Percentiles rank a stretch among this genome's conserved stretches.
These are phyloP conservation scores for Papilio machaon DNA, from an alignment of 1,140 invertebrate species.

Conservation along the genomic window DNA sequence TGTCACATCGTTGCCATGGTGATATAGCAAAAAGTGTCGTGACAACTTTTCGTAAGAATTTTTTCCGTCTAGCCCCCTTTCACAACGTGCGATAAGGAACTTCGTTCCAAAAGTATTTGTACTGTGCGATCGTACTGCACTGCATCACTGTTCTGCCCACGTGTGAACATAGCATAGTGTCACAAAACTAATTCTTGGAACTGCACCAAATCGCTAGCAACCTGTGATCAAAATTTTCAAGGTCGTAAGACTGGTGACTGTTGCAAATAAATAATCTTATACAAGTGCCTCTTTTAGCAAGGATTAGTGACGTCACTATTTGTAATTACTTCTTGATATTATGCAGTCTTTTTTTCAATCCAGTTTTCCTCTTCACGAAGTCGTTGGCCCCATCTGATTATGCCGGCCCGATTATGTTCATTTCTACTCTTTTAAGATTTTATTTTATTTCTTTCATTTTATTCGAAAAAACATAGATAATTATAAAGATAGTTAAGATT, in stretches of 20 bases:
- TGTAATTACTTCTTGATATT: neutral
- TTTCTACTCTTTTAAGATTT: neutral
- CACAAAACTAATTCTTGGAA: slow-evolving; percentile 35
- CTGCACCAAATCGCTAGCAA: slow-evolving; percentile 25
- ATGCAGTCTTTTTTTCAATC: neutral
- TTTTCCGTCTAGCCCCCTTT: no score
- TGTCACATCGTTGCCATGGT: no score
- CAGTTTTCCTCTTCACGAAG: neutral
- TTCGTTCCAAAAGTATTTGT: neutral
- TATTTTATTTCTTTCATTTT: no score
- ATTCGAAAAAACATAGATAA: no score
- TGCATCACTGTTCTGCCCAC: neutral
- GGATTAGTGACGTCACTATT: neutral
- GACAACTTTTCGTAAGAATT: no score
- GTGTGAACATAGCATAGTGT: slow-evolving; percentile 1
- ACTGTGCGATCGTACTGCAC: neutral
- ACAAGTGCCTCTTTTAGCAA: neutral
- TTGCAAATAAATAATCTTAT: slow-evolving; percentile 18
- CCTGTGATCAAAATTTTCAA: slow-evolving; percentile 36
- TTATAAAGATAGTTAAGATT: no score
- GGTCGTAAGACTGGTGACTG: slow-evolving; percentile 32
- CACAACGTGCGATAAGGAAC: no score
- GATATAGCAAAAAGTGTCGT: no score
- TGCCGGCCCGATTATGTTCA: neutral
- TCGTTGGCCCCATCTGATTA: neutral